Evolutionary conservation across 2,888 invertebrate species (phyloP), one percentile per base, ranked within the genome.

Genomic region (Orthonychiurus folsomi): DNA sequence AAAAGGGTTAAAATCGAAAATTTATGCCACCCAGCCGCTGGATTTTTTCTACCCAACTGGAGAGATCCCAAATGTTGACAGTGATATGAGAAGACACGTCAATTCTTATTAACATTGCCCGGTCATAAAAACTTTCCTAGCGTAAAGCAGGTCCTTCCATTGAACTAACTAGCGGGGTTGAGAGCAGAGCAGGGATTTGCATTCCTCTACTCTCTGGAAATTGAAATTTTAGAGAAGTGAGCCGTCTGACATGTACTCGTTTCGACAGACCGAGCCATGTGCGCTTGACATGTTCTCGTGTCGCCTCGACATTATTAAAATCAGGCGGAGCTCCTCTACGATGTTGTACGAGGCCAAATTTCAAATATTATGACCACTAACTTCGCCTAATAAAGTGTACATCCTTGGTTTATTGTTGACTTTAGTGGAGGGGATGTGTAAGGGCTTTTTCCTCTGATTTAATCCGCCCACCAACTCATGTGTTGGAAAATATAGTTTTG

Each of bases 151-250:
- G 37, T 37, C 37, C 37, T 5, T 5, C n/a, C n/a, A n/a, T n/a
- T n/a, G 15, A 15, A 9, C 37, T 37, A 15, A 37, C 37, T 37
- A 52, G n/a, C 5, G 52, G n/a, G n/a, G 23, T n/a, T n/a, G 52
- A 21, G 9, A 12, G 25, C 12, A 25, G 5, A 55, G 25, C 12
- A 25, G 5, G 25, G 21, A 55, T 55, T 55, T 55, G 25, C 55
- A 55, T 55, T 55, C 55, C 55, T 55, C 25, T 9, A 52, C 15
- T 5, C 12, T 12, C 24, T 55, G 20, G 55, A 55, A 55, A 55
- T 55, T 55, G 55, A 55, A 55, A 55, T 55, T 55, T 24, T 55
- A 24, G 5, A 24, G 24, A 23, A 23, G 55, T 5, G 15, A 15
- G 15, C 15, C 9, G 37, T n/a, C n/a, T 37, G 37, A 37, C 37